Percentiles rank a stretch among this genome's conserved stretches.
Conservation (phyloP, 2,888 invertebrate species). For the Caenorhabditis sp. region DNA sequence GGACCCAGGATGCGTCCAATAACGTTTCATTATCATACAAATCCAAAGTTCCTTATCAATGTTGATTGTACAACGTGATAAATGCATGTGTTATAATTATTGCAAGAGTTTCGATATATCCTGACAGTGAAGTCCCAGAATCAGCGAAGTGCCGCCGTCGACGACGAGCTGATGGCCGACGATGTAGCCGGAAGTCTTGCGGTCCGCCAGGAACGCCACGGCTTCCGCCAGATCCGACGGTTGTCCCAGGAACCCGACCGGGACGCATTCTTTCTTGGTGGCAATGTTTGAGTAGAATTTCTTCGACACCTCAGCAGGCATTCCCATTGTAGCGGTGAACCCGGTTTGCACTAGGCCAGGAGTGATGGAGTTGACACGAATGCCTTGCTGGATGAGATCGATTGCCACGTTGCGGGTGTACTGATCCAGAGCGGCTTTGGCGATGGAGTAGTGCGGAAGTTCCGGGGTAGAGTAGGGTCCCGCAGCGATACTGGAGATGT, state of each 20-base stretch:
- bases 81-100: too few species aligned
- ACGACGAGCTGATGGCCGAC: slow-evolving; percentile 61
- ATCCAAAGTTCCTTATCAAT: too few species aligned
- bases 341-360: slow-evolving; percentile 32
- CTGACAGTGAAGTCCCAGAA: slow-evolving; percentile 24
- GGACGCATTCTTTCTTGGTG: slow-evolving; percentile 31
- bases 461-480: slow-evolving; percentile 21
- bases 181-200: slow-evolving; percentile 51
- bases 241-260: slow-evolving; percentile 34
- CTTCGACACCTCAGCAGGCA: slow-evolving; percentile 14
- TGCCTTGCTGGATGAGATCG: slow-evolving; percentile 18
- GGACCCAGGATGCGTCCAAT: too few species aligned
- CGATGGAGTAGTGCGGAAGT: slow-evolving; percentile 12
- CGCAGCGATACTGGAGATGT: slow-evolving; percentile 49
- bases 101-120: not conserved
- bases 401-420: slow-evolving; percentile 22
- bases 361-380: slow-evolving; percentile 35
- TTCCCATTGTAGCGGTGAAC: slow-evolving; percentile 20
- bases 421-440: slow-evolving; percentile 29
- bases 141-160: slow-evolving; percentile 58
- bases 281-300: slow-evolving; percentile 6
- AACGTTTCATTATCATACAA: too few species aligned
- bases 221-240: slow-evolving; percentile 52
- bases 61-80: too few species aligned
- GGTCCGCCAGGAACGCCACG: slow-evolving; percentile 61